phyloP scores from a whole-genome alignment of 1,140 invertebrate species.

The Heliconius melpomene region DNA sequence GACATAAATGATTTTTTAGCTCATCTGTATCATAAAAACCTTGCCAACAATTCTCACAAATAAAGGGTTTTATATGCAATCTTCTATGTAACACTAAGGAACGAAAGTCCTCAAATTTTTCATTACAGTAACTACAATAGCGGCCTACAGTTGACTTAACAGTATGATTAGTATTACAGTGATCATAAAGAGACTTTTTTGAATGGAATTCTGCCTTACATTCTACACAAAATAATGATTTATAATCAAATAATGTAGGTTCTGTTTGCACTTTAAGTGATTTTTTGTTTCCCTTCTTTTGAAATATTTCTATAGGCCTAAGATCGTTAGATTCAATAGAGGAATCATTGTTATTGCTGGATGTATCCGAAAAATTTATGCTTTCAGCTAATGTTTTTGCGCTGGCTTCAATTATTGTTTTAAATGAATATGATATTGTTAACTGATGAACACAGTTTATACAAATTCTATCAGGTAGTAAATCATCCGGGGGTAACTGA shows the following conservation, averaged over 20 bases:
- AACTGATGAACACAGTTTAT: conserved; percentile 73
- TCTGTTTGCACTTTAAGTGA: conserved; percentile 38
- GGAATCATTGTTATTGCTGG: conserved; percentile 19
- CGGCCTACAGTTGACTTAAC: conserved; percentile 60
- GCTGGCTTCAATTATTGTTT: conserved; percentile 67
- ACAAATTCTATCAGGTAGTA: conserved; percentile 68
- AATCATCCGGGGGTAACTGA: conserved; percentile 56
- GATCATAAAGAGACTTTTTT: conserved; percentile 57
- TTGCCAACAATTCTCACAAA: conserved; percentile 77
- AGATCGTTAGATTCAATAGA: conserved; percentile 54
- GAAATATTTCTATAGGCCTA: conserved; percentile 38
- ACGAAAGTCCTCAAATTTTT: conserved; percentile 75
- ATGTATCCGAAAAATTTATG: conserved; percentile 43
- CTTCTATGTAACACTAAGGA: conserved; percentile 73
- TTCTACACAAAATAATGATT: conserved; percentile 67
- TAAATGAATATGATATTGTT: conserved; percentile 74
- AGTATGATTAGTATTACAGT: conserved; percentile 63
- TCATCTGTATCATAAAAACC: conserved; percentile 64
- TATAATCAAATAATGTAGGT: conserved; percentile 40
- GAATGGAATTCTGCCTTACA: conserved; percentile 67
- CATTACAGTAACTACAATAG: conserved; percentile 76
- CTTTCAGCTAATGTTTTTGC: conserved; percentile 59
- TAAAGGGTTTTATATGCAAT: conserved; percentile 68
- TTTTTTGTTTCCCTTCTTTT: conserved; percentile 13
- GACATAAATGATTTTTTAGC: conserved; percentile 62